Evolutionary conservation across 2,113 vertebrate species (phyloP), one percentile per base, ranked within the genome.

Genomic region (Lanius ludovicianus): DNA sequence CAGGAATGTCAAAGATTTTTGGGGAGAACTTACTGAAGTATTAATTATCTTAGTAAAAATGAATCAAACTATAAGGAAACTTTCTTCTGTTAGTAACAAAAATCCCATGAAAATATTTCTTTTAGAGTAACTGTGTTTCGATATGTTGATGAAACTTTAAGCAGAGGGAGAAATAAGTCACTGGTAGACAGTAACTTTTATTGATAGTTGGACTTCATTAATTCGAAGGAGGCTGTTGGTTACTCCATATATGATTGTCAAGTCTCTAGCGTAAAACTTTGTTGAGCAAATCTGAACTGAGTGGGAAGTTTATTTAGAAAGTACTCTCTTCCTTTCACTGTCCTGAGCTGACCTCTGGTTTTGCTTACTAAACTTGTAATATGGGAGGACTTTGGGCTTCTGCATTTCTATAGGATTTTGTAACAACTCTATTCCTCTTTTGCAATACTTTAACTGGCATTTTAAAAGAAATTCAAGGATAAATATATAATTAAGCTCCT

Each of bases 401-500:
- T 41, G 30, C 2, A 4, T 17, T 50, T 64, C 35, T 15, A 73
- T 52, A 78, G 25, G 18, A 4, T 81, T 90, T 92, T 56, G 6
- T 69, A 76, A 35, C 3, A 13, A 92, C 2, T 42, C 10, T 44
- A 14, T 67, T 33, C 21, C 19, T 84, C 37, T 67, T 84, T 50
- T 78, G 18, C 59, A 95, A 87, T 59, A 33, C 25, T 16, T 56
- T 80, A 88, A 31, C 20, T n/a, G 60, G 15, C 12, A 56, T 19
- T 10, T 92, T 27, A 76, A 50, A 86, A 88, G 27, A 44, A 71
- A 79, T 31, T 78, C 46, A 92, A 60, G 19, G 60, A 92, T 42
- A 93, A 97, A 96, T 41, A 68, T 74, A 73, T 91, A 93, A 95
- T 95, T 89, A 76, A 93, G 78, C 28, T 49, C n/a, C 19, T 44